Conservation (phyloP, 2,113 vertebrate species). For the Spermophilus dauricus region DNA sequence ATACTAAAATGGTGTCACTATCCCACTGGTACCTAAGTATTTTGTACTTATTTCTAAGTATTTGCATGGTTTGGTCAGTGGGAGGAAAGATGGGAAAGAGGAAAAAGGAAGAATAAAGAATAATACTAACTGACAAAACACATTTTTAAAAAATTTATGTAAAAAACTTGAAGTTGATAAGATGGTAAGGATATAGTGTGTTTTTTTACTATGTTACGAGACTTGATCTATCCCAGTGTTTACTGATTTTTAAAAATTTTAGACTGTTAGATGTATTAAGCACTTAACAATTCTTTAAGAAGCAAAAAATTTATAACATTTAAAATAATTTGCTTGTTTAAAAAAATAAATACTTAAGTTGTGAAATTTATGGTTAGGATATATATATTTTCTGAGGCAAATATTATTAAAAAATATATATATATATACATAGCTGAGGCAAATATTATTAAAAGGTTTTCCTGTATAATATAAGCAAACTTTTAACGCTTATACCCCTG, state of each 20-base stretch:
- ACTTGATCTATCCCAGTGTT: constrained; percentile 25
- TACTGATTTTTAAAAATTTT: constrained; percentile 45
- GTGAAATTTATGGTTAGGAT: constrained; percentile 44
- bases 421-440: not conserved
- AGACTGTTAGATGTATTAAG: constrained; percentile 18
- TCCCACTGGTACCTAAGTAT: not conserved
- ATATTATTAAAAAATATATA: not conserved
- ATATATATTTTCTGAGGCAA: constrained; percentile 5
- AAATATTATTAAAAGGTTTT: constrained; percentile 48
- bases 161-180: constrained; percentile 32
- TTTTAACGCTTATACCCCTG: constrained; percentile 9
- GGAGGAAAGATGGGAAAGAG: not conserved
- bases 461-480: constrained; percentile 20
- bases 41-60: constrained; percentile 30
- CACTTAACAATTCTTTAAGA: constrained; percentile 46
- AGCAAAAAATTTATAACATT: constrained; percentile 2
- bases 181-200: not conserved
- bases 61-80: constrained; percentile 8
- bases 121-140: not conserved
- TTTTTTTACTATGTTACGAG: constrained; percentile 23
- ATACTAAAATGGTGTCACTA: constrained; percentile 30
- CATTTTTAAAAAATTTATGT: not conserved
- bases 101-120: not conserved
- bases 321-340: constrained; percentile 49
- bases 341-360: constrained; percentile 54